Conservation (phyloP, 2,113 vertebrate genomes). For the Pyxicephalus adspersus region DNA sequence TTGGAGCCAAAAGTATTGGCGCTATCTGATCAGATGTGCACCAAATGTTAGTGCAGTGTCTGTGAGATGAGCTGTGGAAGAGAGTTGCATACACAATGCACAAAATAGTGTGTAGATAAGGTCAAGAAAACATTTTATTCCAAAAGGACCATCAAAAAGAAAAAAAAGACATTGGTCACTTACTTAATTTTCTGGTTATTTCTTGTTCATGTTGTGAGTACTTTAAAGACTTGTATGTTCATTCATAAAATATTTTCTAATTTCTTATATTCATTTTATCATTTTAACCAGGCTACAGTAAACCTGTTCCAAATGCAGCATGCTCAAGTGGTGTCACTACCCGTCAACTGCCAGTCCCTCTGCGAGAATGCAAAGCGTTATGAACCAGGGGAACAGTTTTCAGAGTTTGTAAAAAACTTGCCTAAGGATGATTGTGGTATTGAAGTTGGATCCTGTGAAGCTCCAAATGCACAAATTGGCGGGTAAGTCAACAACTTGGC, state of each 20-base stretch:
- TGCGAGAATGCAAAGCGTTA: conserved; percentile 93
- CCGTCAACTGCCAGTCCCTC: conserved; percentile 86
- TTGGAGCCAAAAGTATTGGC: too few relatives aligned
- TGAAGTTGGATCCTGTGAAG: conserved; percentile 77
- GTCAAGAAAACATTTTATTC: too few relatives aligned
- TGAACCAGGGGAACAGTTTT: conserved; percentile 92
- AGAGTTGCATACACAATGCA: too few relatives aligned
- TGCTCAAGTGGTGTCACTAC: conserved; percentile 86
- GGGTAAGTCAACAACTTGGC: conserved; percentile 74
- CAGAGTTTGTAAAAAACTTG: conserved; percentile 85
- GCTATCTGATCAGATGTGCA: too few relatives aligned
- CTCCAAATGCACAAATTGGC: conserved; percentile 68
- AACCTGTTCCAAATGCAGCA: conserved; percentile 98
- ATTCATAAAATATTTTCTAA: neutral
- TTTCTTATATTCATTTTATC: neutral
- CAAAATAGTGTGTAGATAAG: too few relatives aligned
- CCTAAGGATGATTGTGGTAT: conserved; percentile 72
- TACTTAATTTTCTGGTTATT: too few relatives aligned
- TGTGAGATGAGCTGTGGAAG: too few relatives aligned
- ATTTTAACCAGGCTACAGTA: conserved; percentile 85
- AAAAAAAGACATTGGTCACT: too few relatives aligned
- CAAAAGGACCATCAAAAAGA: too few relatives aligned
- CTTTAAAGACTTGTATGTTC: too few relatives aligned
- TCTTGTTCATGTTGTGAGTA: too few relatives aligned
- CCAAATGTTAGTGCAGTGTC: too few relatives aligned